Evolutionary conservation across 2,888 invertebrate species (phyloP).

Genomic region (Epirrhoe tristata): DNA sequence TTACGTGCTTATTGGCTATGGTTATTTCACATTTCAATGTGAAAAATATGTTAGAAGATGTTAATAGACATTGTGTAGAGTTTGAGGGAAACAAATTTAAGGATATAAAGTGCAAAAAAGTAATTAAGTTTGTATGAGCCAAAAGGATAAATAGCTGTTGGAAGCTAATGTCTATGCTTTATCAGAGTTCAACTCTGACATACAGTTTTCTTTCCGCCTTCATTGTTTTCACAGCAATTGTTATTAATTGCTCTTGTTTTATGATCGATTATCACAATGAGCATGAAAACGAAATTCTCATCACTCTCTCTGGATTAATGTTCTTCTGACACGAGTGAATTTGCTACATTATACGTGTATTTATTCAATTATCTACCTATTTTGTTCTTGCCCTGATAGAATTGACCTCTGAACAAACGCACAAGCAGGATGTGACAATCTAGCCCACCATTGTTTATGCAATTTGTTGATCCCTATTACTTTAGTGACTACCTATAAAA

Average conservation of each 20-base stretch:
- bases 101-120: no score
- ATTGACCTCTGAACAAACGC: constrained; percentile 21
- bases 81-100: no score
- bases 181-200: constrained; percentile 19
- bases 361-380: constrained; percentile 10
- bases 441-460: background rate
- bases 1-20: constrained; percentile 8
- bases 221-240: constrained; percentile 38
- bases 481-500: background rate
- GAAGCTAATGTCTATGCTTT: constrained; percentile 5
- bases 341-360: background rate
- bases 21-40: constrained; percentile 3
- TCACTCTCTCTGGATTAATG: constrained; percentile 34
- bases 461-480: constrained; percentile 17
- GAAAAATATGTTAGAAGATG: background rate
- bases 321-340: constrained; percentile 33
- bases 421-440: background rate
- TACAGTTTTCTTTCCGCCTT: constrained; percentile 34
- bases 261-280: constrained; percentile 38
- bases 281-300: constrained; percentile 32
- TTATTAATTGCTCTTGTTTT: constrained; percentile 37
- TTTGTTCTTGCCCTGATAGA: constrained; percentile 20
- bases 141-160: no score
- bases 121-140: no score
- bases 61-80: no score